Evolutionary conservation across 2,797 vertebrate species (phyloP).

Genomic region (Acipenser ruthenus): DNA sequence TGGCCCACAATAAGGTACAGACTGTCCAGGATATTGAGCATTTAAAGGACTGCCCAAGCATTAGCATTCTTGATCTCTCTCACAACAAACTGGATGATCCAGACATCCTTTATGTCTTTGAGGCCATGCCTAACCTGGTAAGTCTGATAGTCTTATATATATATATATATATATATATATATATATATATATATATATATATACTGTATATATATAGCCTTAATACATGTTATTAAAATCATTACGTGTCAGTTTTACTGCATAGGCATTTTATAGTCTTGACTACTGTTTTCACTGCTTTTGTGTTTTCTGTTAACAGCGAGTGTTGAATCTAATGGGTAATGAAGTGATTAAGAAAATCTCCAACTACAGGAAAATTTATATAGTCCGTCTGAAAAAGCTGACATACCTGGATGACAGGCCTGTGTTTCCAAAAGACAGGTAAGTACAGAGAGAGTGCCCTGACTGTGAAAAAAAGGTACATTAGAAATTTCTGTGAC

Average conservation of each 20-base stretch:
- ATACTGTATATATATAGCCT: no score
- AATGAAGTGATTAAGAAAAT: slow-evolving; percentile 76
- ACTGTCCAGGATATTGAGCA: slow-evolving; percentile 68
- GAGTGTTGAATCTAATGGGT: slow-evolving; percentile 78
- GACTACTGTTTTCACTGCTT: neutral
- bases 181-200: no score
- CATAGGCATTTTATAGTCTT: no score
- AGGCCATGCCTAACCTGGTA: slow-evolving; percentile 77
- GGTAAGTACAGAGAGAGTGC: slow-evolving; percentile 44
- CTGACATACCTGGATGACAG: slow-evolving; percentile 83
- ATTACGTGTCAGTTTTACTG: no score
- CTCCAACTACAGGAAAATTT: slow-evolving; percentile 76
- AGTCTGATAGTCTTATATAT: no score
- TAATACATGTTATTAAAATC: no score
- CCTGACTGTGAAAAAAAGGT: neutral
- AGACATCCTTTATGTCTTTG: slow-evolving; percentile 62
- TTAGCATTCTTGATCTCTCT: slow-evolving; percentile 82
- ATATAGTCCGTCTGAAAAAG: slow-evolving; percentile 68
- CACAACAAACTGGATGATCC: slow-evolving; percentile 77
- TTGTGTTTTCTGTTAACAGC: slow-evolving; percentile 40
- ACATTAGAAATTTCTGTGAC: neutral
- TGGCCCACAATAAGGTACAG: slow-evolving; percentile 76
- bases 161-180: no score
- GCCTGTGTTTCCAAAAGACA: slow-evolving; percentile 88
- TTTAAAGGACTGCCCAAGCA: slow-evolving; percentile 61